A percentile compares a stretch with the other conserved stretches of the same genome.
Evolutionary conservation across 2,113 vertebrate species (phyloP).

Genomic region (Xerus inauris): DNA sequence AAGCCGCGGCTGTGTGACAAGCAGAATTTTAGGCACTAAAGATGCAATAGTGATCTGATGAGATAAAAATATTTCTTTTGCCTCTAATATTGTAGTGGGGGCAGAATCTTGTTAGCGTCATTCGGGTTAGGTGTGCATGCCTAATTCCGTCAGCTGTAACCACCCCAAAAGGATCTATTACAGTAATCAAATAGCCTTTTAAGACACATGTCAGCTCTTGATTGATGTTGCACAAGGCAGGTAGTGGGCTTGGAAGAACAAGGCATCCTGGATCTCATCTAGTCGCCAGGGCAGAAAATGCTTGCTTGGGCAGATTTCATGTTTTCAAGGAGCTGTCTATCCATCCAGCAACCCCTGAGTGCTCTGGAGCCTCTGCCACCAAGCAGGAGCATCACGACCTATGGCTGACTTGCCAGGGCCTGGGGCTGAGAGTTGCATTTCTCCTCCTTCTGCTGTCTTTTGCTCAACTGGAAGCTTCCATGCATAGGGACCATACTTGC

Average conservation of each 20-base stretch:
- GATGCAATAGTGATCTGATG: not conserved
- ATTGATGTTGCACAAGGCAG: not conserved
- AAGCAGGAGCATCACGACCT: not conserved
- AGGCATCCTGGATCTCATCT: not conserved
- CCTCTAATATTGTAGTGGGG: not conserved
- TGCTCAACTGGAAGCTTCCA: not conserved
- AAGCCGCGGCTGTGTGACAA: not conserved
- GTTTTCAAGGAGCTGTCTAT: not conserved
- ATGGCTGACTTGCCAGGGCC: not conserved
- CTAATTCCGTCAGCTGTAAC: not conserved
- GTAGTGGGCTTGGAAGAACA: not conserved
- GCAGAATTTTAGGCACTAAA: not conserved
- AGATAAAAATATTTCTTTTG: not conserved
- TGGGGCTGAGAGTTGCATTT: not conserved
- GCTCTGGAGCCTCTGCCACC: not conserved
- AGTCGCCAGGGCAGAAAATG: not conserved
- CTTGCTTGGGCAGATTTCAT: not conserved
- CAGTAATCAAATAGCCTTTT: not conserved
- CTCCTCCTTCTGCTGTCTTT: not conserved
- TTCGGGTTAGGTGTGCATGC: not conserved
- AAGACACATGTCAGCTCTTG: not conserved
- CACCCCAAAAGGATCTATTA: not conserved
- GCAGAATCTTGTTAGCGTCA: not conserved
- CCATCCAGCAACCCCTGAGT: rapidly evolving
- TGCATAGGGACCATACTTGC: not conserved